These are phyloP conservation scores for Danio choprae DNA, from an alignment of 2,797 vertebrate species.

Conservation along the genomic window DNA sequence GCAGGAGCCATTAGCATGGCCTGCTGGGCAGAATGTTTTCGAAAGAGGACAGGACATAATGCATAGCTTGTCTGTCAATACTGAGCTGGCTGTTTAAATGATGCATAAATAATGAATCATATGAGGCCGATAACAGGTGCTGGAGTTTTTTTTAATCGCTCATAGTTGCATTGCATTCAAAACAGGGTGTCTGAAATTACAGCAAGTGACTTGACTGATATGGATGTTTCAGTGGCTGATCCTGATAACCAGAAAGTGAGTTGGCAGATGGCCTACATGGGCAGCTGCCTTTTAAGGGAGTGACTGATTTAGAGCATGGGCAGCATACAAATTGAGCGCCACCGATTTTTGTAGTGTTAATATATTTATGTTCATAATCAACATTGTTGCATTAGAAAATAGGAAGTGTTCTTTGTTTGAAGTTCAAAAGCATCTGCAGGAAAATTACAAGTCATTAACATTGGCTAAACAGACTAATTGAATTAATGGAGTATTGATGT, in stretches of 20 bases:
- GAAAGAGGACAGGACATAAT: constrained; percentile 27
- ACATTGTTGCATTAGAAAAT: background rate
- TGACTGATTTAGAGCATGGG: background rate
- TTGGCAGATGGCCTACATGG: background rate
- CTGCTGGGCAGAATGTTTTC: constrained; percentile 11
- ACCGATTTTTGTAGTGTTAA: too few relatives aligned
- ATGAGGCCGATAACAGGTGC: constrained; percentile 10
- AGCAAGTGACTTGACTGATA: background rate
- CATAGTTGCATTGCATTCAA: constrained; percentile 2
- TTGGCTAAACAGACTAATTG: background rate
- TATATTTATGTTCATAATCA: background rate
- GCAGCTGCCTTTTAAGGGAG: background rate
- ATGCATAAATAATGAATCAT: constrained; percentile 33
- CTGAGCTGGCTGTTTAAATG: constrained; percentile 8
- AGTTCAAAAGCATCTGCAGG: background rate
- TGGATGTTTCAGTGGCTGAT: background rate
- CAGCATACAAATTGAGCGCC: constrained; percentile 3
- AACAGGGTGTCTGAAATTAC: background rate
- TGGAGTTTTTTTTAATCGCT: constrained; percentile 25
- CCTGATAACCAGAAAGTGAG: background rate
- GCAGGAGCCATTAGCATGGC: constrained; percentile 1
- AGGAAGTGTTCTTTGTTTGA: background rate
- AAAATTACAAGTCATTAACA: background rate
- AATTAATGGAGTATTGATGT: background rate
- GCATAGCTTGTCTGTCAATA: background rate